These are phyloP conservation scores for Drosophila nasuta DNA, from an alignment of 1,140 invertebrate species.

Conservation along the genomic window DNA sequence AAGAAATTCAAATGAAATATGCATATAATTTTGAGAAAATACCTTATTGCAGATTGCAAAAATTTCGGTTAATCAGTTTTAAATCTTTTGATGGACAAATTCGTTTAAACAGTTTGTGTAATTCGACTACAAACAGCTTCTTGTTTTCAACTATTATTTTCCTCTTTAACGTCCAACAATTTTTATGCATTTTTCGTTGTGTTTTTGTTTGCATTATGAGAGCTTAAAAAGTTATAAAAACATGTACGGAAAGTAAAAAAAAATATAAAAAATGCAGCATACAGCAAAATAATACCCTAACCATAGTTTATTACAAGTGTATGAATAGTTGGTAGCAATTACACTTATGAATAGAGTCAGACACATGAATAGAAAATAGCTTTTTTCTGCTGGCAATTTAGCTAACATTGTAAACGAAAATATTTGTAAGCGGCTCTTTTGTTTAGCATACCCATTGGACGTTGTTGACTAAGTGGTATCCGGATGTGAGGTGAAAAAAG, in stretches of 20 bases:
- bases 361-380: no score
- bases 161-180: background rate
- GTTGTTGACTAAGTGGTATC: background rate
- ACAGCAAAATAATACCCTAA: no score
- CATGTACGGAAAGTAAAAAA: background rate
- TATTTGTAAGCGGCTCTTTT: no score
- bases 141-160: background rate
- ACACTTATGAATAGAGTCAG: background rate
- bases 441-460: background rate
- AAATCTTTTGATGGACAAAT: background rate
- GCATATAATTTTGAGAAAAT: no score
- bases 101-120: background rate
- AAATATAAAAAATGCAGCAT: background rate
- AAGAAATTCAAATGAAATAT: no score
- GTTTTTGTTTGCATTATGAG: background rate
- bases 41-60: no score
- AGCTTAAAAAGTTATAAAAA: constrained; percentile 1
- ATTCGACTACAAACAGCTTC: background rate
- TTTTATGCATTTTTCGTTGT: background rate
- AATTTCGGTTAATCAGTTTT: background rate
- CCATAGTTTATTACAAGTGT: no score
- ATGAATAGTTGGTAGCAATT: background rate
- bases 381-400: background rate
- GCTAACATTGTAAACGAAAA: background rate
- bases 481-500: background rate